Evolutionary conservation across 2,113 vertebrate species (phyloP), one percentile per base, ranked within the genome.

Genomic region (Stigmatopora nigra): DNA sequence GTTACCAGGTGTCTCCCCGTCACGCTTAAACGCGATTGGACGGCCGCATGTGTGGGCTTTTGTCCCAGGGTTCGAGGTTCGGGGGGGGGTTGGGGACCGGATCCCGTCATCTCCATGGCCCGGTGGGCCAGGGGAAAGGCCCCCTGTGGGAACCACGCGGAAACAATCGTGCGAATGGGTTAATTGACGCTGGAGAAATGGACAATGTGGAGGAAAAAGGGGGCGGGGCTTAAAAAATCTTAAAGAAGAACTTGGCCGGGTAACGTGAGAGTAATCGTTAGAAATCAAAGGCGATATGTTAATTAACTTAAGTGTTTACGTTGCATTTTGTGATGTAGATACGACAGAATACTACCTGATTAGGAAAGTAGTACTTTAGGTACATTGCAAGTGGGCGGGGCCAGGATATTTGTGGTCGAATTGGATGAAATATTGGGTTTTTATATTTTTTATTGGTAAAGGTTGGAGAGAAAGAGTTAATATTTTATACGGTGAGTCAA

Each of bases 221-320:
- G 25, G 25, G 25, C 25, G 61, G 31, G 13, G 53, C 36, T 59
- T 67, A 63, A 69, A 67, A 67, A 31, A 11, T 2, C 53, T 25
- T 61, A 66, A 79, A 82, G 83, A 84, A 82, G 82, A 86, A 86
- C 82, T 83, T 69, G 78, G 63, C 60, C 52, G 22, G 52, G 70
- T 67, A 60, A 51, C 75, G 62, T 72, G 73, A 79, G 59, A 72
- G 38, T 60, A 61, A 47, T 67, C 52, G 82, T 87, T 81, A 81
- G 82, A 79, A 22, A 38, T 63, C 49, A 16, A 17, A 7, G n/a
- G 17, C 49, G 9, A 52, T 20, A n/a, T 8, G 46, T 48, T 48
- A 13, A n/a, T 19, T 10, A 51, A 7, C 1, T 41, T 7, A 41
- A 4, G 1, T 41, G 38, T 41, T 41, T 41, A 41, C 38, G 9